A percentile compares a stretch with the other conserved stretches of the same genome.
These are phyloP conservation scores for Meleagris gallopavo DNA, from an alignment of 2,113 vertebrate genomes.

Conservation along the genomic window DNA sequence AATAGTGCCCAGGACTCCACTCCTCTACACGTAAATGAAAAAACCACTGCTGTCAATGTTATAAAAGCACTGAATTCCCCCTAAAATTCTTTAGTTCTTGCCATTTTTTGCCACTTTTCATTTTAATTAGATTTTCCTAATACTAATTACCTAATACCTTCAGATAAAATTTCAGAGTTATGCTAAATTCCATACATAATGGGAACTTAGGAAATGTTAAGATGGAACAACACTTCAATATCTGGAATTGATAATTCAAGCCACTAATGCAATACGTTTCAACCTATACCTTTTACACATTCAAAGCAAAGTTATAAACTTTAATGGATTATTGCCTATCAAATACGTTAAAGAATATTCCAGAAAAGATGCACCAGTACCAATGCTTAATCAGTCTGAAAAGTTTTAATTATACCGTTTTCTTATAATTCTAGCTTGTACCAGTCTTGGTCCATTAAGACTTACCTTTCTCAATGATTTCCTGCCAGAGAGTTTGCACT, in stretches of 20 bases:
- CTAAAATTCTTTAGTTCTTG: neutral
- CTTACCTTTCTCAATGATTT: slow-evolving; percentile 95
- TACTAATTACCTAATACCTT: neutral
- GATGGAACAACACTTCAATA: neutral
- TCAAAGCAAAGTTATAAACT: neutral
- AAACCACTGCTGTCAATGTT: neutral
- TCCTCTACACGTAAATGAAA: neutral
- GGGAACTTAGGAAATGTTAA: neutral
- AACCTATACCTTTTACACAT: neutral
- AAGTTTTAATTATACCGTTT: neutral
- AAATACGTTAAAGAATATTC: neutral
- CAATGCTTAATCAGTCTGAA: neutral
- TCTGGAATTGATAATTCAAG: neutral
- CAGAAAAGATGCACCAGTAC: neutral
- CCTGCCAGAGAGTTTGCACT: slow-evolving; percentile 96
- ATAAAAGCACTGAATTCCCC: neutral
- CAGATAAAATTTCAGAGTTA: neutral
- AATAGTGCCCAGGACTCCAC: neutral
- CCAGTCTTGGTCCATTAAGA: neutral
- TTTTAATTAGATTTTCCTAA: neutral
- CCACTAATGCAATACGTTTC: neutral
- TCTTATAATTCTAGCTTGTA: neutral
- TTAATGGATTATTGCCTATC: neutral
- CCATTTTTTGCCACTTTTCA: too few relatives aligned
- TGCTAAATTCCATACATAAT: neutral